Conservation (phyloP, 2,797 vertebrate genomes). For the Ptychobarbus kaznakovi region DNA sequence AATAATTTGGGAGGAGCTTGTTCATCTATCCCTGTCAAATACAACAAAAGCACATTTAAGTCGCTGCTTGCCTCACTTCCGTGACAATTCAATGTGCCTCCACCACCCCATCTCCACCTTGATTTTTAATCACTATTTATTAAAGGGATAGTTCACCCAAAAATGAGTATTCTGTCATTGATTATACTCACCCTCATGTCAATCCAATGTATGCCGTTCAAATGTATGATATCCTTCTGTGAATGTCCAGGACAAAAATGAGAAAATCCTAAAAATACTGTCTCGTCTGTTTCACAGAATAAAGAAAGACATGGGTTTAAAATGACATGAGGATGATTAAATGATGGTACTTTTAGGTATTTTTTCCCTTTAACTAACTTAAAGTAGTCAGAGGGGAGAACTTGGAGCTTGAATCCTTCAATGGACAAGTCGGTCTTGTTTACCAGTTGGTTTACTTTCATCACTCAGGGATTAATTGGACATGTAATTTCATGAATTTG, state of each 20-base stretch:
- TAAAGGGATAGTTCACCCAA: not conserved
- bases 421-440: not conserved
- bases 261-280: not conserved
- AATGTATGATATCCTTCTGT: not conserved
- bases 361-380: not conserved
- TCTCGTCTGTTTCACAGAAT: not conserved
- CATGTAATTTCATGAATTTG: conserved; percentile 9
- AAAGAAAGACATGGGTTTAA: not conserved
- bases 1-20: not conserved
- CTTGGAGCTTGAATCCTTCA: not conserved
- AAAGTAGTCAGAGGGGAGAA: not conserved
- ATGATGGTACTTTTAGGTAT: not conserved
- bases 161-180: too few species aligned
- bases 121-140: not conserved
- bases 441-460: not conserved
- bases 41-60: too few species aligned
- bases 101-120: not conserved
- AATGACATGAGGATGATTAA: not conserved
- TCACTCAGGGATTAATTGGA: not conserved
- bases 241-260: not conserved
- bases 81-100: not conserved
- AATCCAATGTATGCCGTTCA: not conserved
- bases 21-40: not conserved
- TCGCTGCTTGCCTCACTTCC: not conserved
- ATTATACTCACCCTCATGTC: not conserved